Percentiles rank a stretch among this genome's conserved stretches.
phyloP scores from a whole-genome alignment of 2,888 invertebrate species.

The Rotaria sp. region DNA sequence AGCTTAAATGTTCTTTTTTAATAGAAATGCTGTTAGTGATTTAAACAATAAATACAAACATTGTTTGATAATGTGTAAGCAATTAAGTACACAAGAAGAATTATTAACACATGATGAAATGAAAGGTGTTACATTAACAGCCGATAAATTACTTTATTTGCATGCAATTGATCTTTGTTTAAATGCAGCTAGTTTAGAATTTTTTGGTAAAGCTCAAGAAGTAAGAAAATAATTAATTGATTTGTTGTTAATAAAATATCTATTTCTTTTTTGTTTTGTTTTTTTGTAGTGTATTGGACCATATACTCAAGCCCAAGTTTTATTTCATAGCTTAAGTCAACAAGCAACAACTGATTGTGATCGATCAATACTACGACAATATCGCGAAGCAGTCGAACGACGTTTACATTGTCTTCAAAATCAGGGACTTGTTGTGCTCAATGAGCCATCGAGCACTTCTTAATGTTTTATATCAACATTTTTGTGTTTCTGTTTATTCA shows the following conservation, averaged over 20 bases:
- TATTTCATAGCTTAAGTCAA: slow-evolving; percentile 40
- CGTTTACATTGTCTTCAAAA: slow-evolving; percentile 35
- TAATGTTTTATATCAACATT: neutral
- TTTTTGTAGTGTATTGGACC: slow-evolving; percentile 29
- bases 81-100: slow-evolving; percentile 66
- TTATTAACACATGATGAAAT: slow-evolving; percentile 55
- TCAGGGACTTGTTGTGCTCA: slow-evolving; percentile 26
- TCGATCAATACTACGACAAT: slow-evolving; percentile 36
- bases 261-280: neutral
- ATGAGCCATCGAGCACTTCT: neutral
- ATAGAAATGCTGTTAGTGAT: slow-evolving; percentile 35
- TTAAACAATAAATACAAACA: slow-evolving; percentile 39
- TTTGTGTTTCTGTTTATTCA: neutral
- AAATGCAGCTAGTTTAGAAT: slow-evolving; percentile 89
- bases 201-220: slow-evolving; percentile 74
- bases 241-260: neutral
- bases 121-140: slow-evolving; percentile 61
- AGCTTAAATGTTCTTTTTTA: too few species aligned
- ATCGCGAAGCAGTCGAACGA: slow-evolving; percentile 39
- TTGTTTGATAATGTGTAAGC: slow-evolving; percentile 71
- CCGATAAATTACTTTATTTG: slow-evolving; percentile 90
- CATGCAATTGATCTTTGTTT: slow-evolving; percentile 98
- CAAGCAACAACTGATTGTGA: slow-evolving; percentile 31
- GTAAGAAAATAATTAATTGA: slow-evolving; percentile 47
- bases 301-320: slow-evolving; percentile 40